Evolutionary conservation across 2,113 vertebrate genomes (phyloP), one percentile per base, ranked within the genome.

Genomic region (Entomyzon cyanotis): DNA sequence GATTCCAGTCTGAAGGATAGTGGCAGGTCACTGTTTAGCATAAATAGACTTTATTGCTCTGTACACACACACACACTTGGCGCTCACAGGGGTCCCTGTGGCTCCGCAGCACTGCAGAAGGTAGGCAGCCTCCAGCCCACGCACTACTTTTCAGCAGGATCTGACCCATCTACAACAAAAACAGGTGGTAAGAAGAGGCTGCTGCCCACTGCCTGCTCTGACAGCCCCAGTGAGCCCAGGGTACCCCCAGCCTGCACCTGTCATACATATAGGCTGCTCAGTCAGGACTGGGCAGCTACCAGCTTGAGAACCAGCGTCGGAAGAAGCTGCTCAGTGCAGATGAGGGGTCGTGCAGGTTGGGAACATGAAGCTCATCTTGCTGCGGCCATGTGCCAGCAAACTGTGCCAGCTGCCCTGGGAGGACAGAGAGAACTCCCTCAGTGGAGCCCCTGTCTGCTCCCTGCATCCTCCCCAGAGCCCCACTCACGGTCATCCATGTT

Each of bases 21-120:
- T 1, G 16, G 15, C 52, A 82, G 10, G 5, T 30, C 67, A 8
- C 37, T 2, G 0, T 63, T 50, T 97, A 96, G 74, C 96, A 98
- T 95, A 98, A 98, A 98, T 96, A 98, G 81, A 91, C n/a, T 98
- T 98, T 98, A 98, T 97, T 98, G 33, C 42, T 90, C 44, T 88
- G 79, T 65, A 59, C 47, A 87, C 53, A 49, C 35, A 50, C 35
- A 50, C 4, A 55, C 17, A 11, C 18, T 11, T 7, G 9, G 24
- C 15, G 33, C 37, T 59, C 58, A 5, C 10, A 14, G 73, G 84
- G 79, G 39, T 63, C 53, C 22, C 27, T 7, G 9, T n/a, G 23
- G 69, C 15, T 42, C 23, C 1, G 5, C 30, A 53, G 67, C 0
- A 0, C 39, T 58, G 60, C 47, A 33, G 75, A 42, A 53, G n/a